phyloP scores from a whole-genome alignment of 2,113 vertebrate species.

The Arothron firmamentum region DNA sequence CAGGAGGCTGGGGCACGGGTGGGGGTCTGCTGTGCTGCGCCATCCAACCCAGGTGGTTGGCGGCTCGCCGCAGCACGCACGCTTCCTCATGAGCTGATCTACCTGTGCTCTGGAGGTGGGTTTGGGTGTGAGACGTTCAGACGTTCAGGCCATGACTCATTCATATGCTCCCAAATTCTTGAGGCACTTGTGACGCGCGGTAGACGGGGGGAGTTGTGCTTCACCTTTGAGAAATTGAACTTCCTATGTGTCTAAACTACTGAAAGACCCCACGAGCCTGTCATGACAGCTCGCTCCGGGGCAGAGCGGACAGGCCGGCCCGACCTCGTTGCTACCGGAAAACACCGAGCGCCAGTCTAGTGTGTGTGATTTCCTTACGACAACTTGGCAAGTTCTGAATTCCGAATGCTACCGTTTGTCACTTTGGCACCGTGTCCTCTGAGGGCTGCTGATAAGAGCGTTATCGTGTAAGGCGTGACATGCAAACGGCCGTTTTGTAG shows the following conservation, averaged over 20 bases:
- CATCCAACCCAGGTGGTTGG: slow-evolving; percentile 45
- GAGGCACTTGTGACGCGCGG: slow-evolving; percentile 59
- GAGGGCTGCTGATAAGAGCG: slow-evolving; percentile 42
- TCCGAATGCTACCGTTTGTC: slow-evolving; percentile 23
- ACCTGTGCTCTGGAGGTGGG: slow-evolving; percentile 19
- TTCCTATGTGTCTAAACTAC: no score
- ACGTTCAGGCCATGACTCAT: slow-evolving; percentile 47
- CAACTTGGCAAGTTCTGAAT: slow-evolving; percentile 27
- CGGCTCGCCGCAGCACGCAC: slow-evolving; percentile 61
- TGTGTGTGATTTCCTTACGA: slow-evolving; percentile 44
- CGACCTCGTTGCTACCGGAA: neutral
- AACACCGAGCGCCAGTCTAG: slow-evolving; percentile 23
- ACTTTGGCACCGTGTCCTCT: slow-evolving; percentile 62
- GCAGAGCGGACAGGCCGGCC: no score
- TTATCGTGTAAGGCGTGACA: slow-evolving; percentile 34
- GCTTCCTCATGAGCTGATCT: slow-evolving; percentile 47
- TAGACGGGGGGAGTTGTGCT: slow-evolving; percentile 46
- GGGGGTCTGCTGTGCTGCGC: slow-evolving; percentile 34
- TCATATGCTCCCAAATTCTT: slow-evolving; percentile 60
- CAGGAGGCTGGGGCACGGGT: slow-evolving; percentile 33
- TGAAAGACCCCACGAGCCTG: no score
- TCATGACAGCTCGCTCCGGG: neutral
- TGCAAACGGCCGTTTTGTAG: slow-evolving; percentile 24
- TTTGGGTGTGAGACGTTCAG: slow-evolving; percentile 25
- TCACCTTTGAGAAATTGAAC: slow-evolving; percentile 11